Percentiles rank a stretch among this genome's conserved stretches.
Evolutionary conservation across 2,797 vertebrate genomes (phyloP).

Genomic region (Distichodus sexfasciatus): DNA sequence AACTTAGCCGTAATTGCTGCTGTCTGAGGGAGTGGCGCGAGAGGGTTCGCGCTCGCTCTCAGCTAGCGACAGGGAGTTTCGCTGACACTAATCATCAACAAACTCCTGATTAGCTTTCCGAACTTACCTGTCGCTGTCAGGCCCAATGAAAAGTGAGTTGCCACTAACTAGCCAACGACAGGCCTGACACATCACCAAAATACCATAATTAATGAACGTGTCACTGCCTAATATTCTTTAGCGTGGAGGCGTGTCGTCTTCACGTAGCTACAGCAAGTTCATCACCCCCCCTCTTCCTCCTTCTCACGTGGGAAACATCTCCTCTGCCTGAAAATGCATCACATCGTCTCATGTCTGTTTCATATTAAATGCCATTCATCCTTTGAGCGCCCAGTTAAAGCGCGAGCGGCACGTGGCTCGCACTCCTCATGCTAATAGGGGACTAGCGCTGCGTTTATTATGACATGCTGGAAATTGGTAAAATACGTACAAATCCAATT

Average conservation of each 20-base stretch:
- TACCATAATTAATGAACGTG: conserved; percentile 25
- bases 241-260: background rate
- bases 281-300: background rate
- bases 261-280: background rate
- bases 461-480: too few relatives aligned
- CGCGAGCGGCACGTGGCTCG: too few relatives aligned
- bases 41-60: background rate
- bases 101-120: conserved; percentile 26
- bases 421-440: too few relatives aligned
- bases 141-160: conserved; percentile 22
- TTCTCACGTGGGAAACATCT: too few relatives aligned
- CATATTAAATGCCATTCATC: conserved; percentile 9
- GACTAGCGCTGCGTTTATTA: too few relatives aligned
- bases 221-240: background rate
- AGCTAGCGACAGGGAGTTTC: conserved; percentile 5
- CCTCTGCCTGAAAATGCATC: background rate
- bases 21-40: conserved; percentile 28
- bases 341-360: background rate
- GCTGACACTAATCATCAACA: conserved; percentile 32
- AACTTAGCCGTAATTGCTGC: conserved; percentile 47
- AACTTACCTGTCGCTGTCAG: conserved; percentile 9
- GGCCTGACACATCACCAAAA: conserved; percentile 5
- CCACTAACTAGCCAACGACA: conserved; percentile 20
- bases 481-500: too few relatives aligned
- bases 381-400: too few relatives aligned